Conservation (phyloP, 2,888 invertebrate genomes). For the Polia nebulosa region DNA sequence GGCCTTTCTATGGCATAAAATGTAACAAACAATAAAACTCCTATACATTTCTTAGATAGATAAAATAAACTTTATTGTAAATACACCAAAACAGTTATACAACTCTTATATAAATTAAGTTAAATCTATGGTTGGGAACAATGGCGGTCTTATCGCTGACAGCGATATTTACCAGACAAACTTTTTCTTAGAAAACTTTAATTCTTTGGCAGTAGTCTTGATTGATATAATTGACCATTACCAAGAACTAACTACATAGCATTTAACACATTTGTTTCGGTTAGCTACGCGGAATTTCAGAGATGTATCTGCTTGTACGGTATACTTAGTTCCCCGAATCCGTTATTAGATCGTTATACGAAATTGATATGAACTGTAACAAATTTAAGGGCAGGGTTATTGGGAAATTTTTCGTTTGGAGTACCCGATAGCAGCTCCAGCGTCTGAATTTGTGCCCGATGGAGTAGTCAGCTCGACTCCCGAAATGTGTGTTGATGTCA, state of each 20-base stretch:
- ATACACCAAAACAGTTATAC: too few relatives aligned
- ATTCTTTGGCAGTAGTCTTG: too few relatives aligned
- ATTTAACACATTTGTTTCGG: not conserved
- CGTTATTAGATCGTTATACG: not conserved
- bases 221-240: not conserved
- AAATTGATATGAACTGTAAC: slow-evolving; percentile 18
- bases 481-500: not conserved
- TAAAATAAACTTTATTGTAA: too few relatives aligned
- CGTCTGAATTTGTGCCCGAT: not conserved
- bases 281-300: slow-evolving; percentile 7
- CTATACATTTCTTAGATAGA: too few relatives aligned
- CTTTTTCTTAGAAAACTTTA: too few relatives aligned
- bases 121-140: too few relatives aligned
- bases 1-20: not conserved
- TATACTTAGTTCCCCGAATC: slow-evolving; percentile 2
- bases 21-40: not conserved
- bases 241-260: slow-evolving; percentile 6
- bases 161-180: too few relatives aligned
- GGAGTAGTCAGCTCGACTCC: not conserved
- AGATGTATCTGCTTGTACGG: not conserved
- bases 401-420: not conserved
- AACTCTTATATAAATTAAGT: too few relatives aligned
- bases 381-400: not conserved
- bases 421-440: not conserved
- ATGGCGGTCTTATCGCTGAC: too few relatives aligned